A percentile compares a stretch with the other conserved stretches of the same genome.
Conservation (phyloP, 2,888 invertebrate genomes). For the Laothoe populi region DNA sequence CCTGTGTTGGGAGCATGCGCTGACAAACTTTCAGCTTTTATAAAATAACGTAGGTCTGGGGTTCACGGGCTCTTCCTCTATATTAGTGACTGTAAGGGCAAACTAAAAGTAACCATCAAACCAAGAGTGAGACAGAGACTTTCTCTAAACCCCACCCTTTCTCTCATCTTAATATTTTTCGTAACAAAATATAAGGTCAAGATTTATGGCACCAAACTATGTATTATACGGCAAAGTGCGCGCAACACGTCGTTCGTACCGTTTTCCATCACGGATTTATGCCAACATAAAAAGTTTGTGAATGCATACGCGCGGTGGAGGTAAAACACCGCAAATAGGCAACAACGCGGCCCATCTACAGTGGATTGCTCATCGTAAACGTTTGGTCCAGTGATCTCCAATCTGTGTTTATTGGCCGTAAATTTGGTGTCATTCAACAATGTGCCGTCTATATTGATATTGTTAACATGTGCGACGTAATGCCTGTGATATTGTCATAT, state of each 20-base stretch:
- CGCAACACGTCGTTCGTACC: conserved; percentile 52
- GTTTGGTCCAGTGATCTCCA: conserved; percentile 77
- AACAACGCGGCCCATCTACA: conserved; percentile 54
- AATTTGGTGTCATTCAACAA: conserved; percentile 72
- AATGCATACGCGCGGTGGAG: conserved; percentile 70
- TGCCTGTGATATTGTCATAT: neutral
- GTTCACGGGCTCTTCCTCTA: no score
- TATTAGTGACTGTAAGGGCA: no score
- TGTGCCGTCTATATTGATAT: conserved; percentile 65
- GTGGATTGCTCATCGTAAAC: conserved; percentile 81
- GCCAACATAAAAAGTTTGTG: conserved; percentile 72
- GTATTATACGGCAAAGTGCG: conserved; percentile 48
- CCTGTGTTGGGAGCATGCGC: no score
- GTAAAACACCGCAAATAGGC: conserved; percentile 63
- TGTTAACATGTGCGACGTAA: conserved; percentile 65
- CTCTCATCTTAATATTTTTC: conserved; percentile 37
- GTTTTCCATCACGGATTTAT: conserved; percentile 75
- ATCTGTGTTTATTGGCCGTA: conserved; percentile 78
- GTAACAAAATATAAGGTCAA: conserved; percentile 41
- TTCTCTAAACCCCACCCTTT: no score
- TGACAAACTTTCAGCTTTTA: no score
- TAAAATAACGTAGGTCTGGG: no score
- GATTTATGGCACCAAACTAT: conserved; percentile 52
- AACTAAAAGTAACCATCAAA: no score
- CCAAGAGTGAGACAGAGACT: no score